phyloP scores from a whole-genome alignment of 2,888 invertebrate genomes.

The Leptinotarsa rubiginosa region DNA sequence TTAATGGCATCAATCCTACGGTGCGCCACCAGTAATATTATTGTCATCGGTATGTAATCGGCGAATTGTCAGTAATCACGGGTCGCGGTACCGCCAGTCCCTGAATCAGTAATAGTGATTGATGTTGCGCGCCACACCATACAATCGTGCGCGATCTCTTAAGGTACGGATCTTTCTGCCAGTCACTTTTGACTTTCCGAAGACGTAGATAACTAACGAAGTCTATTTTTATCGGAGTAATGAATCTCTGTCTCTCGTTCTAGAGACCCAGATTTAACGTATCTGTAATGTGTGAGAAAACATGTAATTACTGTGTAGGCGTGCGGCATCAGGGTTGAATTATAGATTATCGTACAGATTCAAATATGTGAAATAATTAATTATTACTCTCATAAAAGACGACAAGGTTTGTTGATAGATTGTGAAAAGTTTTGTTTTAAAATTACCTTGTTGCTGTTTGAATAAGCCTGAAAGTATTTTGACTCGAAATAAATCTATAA shows the following conservation, averaged over 20 bases:
- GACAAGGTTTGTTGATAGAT: too few relatives aligned
- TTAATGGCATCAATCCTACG: conserved; percentile 45
- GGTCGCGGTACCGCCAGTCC: conserved; percentile 16
- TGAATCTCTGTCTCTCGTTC: background rate
- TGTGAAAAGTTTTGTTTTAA: too few relatives aligned
- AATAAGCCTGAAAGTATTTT: too few relatives aligned
- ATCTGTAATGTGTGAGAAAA: background rate
- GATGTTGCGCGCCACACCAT: conserved; percentile 29
- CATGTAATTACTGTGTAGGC: background rate
- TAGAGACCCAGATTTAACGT: background rate
- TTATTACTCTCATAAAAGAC: background rate
- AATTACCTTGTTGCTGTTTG: too few relatives aligned
- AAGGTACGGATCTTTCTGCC: background rate
- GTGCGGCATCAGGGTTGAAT: background rate
- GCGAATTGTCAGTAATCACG: conserved; percentile 52
- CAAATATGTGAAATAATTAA: background rate
- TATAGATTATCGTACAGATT: background rate
- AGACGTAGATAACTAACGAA: background rate
- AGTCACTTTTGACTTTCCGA: background rate
- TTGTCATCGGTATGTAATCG: conserved; percentile 52
- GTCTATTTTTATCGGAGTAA: background rate
- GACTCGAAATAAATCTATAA: too few relatives aligned
- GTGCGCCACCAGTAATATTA: conserved; percentile 52
- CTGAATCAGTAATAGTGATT: conserved; percentile 44
- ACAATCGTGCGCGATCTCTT: background rate